phyloP scores from a whole-genome alignment of 2,888 invertebrate species.

The Lasiommata megera region DNA sequence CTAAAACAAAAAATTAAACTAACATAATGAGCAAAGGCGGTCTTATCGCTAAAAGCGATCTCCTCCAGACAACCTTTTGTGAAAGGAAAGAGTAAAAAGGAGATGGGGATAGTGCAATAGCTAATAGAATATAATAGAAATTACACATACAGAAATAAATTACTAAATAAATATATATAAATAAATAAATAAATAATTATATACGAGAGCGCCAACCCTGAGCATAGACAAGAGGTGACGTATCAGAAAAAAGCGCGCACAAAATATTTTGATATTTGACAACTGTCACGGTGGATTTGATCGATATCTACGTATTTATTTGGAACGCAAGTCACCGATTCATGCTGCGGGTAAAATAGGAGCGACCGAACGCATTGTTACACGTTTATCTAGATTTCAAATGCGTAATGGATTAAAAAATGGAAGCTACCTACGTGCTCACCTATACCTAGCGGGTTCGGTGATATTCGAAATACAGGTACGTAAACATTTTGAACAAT shows the following conservation, averaged over 20 bases:
- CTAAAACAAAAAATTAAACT: too few relatives aligned
- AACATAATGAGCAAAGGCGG: too few relatives aligned
- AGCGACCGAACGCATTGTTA: slow-evolving; percentile 12
- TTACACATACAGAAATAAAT: too few relatives aligned
- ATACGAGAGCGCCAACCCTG: slow-evolving; percentile 52
- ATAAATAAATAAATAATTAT: too few relatives aligned
- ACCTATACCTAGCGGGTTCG: neutral
- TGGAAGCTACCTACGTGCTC: slow-evolving; percentile 9
- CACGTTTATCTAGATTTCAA: slow-evolving; percentile 12
- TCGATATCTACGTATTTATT: slow-evolving; percentile 66
- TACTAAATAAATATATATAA: too few relatives aligned
- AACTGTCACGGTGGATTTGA: slow-evolving; percentile 69
- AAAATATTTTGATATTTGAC: slow-evolving; percentile 79
- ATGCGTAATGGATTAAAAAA: slow-evolving; percentile 18
- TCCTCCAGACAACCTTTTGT: too few relatives aligned
- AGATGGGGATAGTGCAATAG: too few relatives aligned
- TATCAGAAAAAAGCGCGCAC: slow-evolving; percentile 64
- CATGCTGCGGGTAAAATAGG: slow-evolving; percentile 5
- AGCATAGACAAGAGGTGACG: slow-evolving; percentile 43
- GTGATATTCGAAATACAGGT: too few relatives aligned
- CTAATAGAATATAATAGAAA: too few relatives aligned
- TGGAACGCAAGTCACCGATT: slow-evolving; percentile 41
- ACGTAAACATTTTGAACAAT: too few relatives aligned
- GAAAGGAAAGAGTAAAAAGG: too few relatives aligned
- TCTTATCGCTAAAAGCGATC: too few relatives aligned